Conservation (phyloP, 2,797 vertebrate genomes). For the Alca torda region DNA sequence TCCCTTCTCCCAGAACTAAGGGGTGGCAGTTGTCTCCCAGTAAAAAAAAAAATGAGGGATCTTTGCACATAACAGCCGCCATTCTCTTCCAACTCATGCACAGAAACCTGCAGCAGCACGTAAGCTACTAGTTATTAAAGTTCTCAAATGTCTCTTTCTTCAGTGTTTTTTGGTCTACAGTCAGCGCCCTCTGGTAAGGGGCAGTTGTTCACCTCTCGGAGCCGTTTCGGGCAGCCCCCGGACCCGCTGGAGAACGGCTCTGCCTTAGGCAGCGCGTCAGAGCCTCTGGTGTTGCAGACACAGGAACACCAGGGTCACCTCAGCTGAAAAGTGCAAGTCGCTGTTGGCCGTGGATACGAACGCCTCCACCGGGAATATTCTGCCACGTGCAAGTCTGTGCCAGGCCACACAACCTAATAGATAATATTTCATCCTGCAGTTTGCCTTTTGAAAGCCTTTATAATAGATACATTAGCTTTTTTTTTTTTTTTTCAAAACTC, state of each 20-base stretch:
- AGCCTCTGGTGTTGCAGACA: accelerated
- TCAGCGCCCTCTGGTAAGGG: not conserved
- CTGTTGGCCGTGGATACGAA: accelerated
- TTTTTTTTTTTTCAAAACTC: not conserved
- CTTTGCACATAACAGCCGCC: not conserved
- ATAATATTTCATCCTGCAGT: not conserved
- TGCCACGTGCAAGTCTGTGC: not conserved
- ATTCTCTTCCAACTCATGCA: not conserved
- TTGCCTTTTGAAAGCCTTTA: not conserved
- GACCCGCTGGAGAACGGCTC: not conserved
- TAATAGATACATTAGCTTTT: not conserved
- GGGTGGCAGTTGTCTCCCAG: not conserved
- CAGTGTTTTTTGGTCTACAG: not conserved
- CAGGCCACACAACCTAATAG: not conserved
- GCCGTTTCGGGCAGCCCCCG: not conserved
- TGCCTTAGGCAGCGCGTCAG: not conserved
- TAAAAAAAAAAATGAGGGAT: not conserved
- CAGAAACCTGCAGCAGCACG: accelerated
- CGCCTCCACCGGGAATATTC: not conserved
- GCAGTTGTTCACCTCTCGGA: not conserved
- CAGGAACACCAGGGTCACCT: not conserved
- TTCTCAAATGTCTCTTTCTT: not conserved
- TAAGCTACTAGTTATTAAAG: not conserved
- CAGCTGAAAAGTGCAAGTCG: not conserved
- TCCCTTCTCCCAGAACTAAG: not conserved